phyloP scores from a whole-genome alignment of 2,797 vertebrate species.

The Acrossocheilus wenchowensis region DNA sequence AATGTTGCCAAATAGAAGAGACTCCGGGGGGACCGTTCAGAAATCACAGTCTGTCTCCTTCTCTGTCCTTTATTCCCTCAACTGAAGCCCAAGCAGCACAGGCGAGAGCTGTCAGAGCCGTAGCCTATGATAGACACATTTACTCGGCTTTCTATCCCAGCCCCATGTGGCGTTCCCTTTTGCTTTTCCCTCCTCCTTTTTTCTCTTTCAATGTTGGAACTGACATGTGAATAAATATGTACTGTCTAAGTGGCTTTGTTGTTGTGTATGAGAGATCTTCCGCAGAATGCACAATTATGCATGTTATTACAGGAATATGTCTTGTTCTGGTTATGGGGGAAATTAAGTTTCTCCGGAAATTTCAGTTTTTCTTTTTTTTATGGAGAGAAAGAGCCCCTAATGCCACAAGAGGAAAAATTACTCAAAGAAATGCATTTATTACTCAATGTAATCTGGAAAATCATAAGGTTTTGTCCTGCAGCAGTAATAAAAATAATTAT shows the following conservation, averaged over 20 bases:
- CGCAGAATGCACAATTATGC: slow-evolving; percentile 80
- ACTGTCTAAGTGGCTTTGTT: slow-evolving; percentile 83
- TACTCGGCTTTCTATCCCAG: slow-evolving; percentile 74
- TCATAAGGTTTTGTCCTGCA: slow-evolving; percentile 75
- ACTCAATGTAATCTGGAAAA: slow-evolving; percentile 79
- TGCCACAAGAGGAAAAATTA: slow-evolving; percentile 77
- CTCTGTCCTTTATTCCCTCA: slow-evolving; percentile 73
- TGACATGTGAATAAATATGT: slow-evolving; percentile 83
- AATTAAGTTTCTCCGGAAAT: slow-evolving; percentile 83
- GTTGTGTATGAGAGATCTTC: slow-evolving; percentile 76
- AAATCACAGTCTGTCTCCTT: slow-evolving; percentile 75
- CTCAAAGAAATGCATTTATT: slow-evolving; percentile 78
- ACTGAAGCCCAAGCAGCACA: slow-evolving; percentile 70
- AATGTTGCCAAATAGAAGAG: slow-evolving; percentile 81
- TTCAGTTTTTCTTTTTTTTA: slow-evolving; percentile 71
- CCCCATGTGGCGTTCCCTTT: slow-evolving; percentile 71
- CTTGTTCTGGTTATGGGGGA: slow-evolving; percentile 82
- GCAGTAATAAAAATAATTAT: slow-evolving; percentile 78
- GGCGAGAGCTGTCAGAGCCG: slow-evolving; percentile 71
- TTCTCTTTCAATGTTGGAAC: slow-evolving; percentile 65
- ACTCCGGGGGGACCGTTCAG: slow-evolving; percentile 78
- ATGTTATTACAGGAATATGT: slow-evolving; percentile 82
- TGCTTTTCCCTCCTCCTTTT: slow-evolving; percentile 60
- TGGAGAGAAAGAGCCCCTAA: slow-evolving; percentile 67
- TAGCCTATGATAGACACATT: slow-evolving; percentile 77